Evolutionary conservation across 2,888 invertebrate species (phyloP), one percentile per base, ranked within the genome.

Genomic region (Lithophane ornitopus): DNA sequence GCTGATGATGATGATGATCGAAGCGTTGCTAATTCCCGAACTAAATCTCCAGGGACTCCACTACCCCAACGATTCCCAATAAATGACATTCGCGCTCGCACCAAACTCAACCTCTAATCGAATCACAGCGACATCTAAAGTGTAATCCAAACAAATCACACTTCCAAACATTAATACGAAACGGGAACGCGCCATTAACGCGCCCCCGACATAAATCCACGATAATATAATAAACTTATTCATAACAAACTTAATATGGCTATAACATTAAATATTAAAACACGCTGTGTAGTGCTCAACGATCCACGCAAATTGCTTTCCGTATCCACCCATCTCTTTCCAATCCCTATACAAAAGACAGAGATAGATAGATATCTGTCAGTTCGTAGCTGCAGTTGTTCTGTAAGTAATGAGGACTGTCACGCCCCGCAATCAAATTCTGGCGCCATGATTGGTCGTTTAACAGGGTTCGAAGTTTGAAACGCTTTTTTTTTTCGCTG

Each of bases 261-360:
- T 93, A 95, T 95, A 93, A 95, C 94, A 94, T 96, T 95, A 95
- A 96, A 96, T 90, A 90, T 88, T 95, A 95, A 94, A 95, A 95
- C 94, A 94, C 90, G 90, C 93, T 94, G 94, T 94, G 92, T 91
- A 93, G 88, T 86, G 87, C 85, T 85, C 86, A 86, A 91, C 91
- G 90, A 89, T 88, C 92, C 90, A 87, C 87, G 89, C 88, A 93
- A 93, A 92, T 93, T 91, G 91, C 88, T 88, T 89, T 88, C 85
- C 84, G 78, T 87, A 56, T 49, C 16, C 14, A 44, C 14, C 62
- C 22, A 87, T 92, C 88, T 90, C 87, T 63, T 58, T 93, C 87
- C 44, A 16, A 46, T 61, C 0, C 4, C 2, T 0, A 52, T 84
- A 89, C 49, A 87, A 69, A n/a, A 67, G 84, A 95, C 59, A 76